A percentile compares a stretch with the other conserved stretches of the same genome.
phyloP scores from a whole-genome alignment of 2,113 vertebrate species.

The Psilopsiagon aurifrons region DNA sequence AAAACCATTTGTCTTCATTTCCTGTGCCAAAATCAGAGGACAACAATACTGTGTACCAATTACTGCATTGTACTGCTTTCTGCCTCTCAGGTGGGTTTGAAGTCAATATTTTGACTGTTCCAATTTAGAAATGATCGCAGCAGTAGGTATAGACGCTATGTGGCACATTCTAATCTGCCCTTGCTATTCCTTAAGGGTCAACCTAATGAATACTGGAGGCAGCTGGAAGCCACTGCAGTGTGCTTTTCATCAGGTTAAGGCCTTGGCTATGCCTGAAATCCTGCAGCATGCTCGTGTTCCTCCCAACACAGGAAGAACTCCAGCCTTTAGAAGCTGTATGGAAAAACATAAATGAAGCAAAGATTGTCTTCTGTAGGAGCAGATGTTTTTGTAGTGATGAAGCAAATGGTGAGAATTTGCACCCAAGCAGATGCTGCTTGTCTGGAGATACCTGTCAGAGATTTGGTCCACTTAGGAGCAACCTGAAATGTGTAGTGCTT shows the following conservation, averaged over 20 bases:
- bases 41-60: not conserved
- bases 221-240: not conserved
- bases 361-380: not conserved
- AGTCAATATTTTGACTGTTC: not conserved
- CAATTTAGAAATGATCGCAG: not conserved
- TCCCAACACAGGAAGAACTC: not conserved
- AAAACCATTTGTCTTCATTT: constrained; percentile 13
- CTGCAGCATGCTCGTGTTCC: not conserved
- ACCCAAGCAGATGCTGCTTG: not conserved
- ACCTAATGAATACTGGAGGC: not conserved
- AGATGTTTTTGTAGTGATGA: not conserved
- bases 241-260: not conserved
- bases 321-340: not conserved
- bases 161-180: not conserved
- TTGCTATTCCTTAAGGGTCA: not conserved
- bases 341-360: not conserved
- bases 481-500: not conserved
- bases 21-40: not conserved
- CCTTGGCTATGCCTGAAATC: fast-evolving
- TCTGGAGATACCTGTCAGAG: not conserved
- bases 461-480: not conserved
- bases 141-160: not conserved
- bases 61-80: not conserved
- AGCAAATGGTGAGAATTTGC: not conserved
- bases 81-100: not conserved